Evolutionary conservation across 2,888 invertebrate species (phyloP).

Genomic region (Standfussiana lucernea): DNA sequence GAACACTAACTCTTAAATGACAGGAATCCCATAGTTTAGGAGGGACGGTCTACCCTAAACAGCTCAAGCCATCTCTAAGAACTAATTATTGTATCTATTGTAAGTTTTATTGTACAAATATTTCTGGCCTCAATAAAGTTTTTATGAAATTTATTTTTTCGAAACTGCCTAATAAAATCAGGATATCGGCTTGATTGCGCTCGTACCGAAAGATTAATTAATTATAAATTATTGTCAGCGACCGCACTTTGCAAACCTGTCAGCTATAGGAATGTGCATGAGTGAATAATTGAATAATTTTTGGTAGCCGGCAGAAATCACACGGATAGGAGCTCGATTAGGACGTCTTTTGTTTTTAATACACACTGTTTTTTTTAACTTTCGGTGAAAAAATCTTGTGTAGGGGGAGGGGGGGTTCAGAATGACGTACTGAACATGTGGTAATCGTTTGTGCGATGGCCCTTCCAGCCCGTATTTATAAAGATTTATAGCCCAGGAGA

Average conservation of each 20-base stretch:
- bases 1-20: neutral
- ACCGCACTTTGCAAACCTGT: neutral
- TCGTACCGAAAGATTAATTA: neutral
- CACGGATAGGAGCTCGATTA: neutral
- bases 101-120: neutral
- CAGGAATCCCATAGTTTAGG: neutral
- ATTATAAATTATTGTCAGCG: constrained; percentile 8
- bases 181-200: constrained; percentile 10
- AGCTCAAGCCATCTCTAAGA: neutral
- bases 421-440: neutral
- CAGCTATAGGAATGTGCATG: constrained; percentile 6
- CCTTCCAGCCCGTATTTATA: neutral
- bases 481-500: neutral
- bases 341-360: neutral
- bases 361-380: no score
- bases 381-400: no score
- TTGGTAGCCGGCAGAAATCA: neutral
- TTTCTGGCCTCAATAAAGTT: neutral
- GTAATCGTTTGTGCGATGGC: neutral
- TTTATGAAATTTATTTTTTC: neutral
- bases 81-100: neutral
- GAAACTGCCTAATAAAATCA: neutral
- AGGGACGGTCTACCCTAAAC: neutral
- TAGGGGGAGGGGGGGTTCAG: neutral
- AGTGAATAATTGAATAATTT: constrained; percentile 10